These are phyloP conservation scores for Drosophila tsacasi DNA, from an alignment of 1,140 invertebrate species.

Conservation along the genomic window DNA sequence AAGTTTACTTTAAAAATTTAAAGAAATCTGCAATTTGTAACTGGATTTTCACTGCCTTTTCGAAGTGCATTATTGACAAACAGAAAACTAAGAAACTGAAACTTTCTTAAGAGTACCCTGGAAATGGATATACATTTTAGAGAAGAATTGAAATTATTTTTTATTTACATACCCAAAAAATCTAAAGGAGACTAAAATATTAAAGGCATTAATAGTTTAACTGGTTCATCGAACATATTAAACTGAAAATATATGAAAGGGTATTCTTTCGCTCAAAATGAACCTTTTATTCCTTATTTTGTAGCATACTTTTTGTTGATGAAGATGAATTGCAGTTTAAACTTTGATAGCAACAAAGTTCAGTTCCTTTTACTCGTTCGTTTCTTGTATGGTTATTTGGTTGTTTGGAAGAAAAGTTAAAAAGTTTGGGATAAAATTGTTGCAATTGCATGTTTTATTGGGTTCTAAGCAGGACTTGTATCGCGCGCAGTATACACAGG, in stretches of 20 bases:
- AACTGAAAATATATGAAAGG: neutral
- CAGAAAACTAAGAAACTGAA: slow-evolving; percentile 1
- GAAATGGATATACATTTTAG: neutral
- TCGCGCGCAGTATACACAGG: neutral
- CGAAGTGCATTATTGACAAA: slow-evolving; percentile 17
- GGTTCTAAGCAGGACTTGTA: slow-evolving; percentile 20
- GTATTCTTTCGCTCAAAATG: slow-evolving; percentile 7
- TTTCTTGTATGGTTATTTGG: slow-evolving; percentile 14
- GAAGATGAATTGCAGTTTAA: slow-evolving; percentile 82
- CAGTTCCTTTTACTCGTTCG: slow-evolving; percentile 17
- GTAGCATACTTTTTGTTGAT: slow-evolving; percentile 55
- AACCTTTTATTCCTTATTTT: slow-evolving; percentile 4
- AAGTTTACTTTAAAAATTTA: slow-evolving; percentile 47
- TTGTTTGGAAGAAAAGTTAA: slow-evolving; percentile 30
- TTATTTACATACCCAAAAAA: neutral
- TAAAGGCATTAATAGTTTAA: neutral
- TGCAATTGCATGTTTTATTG: slow-evolving; percentile 61
- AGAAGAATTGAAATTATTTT: neutral
- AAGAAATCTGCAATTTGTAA: slow-evolving; percentile 30
- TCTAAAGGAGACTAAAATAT: neutral
- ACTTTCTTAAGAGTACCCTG: neutral
- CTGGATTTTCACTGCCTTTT: slow-evolving; percentile 7
- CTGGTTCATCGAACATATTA: neutral
- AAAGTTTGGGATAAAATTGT: slow-evolving; percentile 70
- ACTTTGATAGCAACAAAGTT: slow-evolving; percentile 67